Percentiles rank a stretch among this genome's conserved stretches.
These are phyloP conservation scores for Caenorhabditis elegans DNA, from an alignment of 1,140 invertebrate genomes.

Conservation along the genomic window DNA sequence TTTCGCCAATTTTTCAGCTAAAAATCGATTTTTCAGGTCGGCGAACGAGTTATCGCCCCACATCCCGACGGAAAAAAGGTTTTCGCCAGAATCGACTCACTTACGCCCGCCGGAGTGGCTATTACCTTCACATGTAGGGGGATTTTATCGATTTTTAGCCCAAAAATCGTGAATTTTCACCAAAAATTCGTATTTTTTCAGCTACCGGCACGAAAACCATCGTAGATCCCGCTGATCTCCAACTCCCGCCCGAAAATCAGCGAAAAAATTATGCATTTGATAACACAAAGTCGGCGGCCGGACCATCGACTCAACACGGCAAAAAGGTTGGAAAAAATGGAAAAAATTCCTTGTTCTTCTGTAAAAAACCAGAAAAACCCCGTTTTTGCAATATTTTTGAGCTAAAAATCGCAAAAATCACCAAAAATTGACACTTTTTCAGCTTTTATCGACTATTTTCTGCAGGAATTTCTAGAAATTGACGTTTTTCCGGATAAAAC, in stretches of 20 bases:
- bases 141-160: not conserved
- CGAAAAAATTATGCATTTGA: slow-evolving; percentile 41
- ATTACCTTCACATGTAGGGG: slow-evolving; percentile 31
- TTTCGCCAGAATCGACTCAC: slow-evolving; percentile 14
- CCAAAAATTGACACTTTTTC: too few relatives aligned
- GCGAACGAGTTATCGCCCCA: not conserved
- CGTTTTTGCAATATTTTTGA: too few relatives aligned
- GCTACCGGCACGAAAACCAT: slow-evolving; percentile 23
- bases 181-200: not conserved
- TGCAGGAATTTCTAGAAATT: too few relatives aligned
- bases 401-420: too few relatives aligned
- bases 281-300: not conserved
- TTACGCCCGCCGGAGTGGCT: slow-evolving; percentile 8
- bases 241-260: not conserved
- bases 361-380: too few relatives aligned
- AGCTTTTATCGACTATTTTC: too few relatives aligned
- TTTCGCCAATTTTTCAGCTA: not conserved
- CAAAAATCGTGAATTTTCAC: not conserved
- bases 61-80: slow-evolving; percentile 20
- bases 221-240: slow-evolving; percentile 10
- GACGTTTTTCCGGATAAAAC: too few relatives aligned
- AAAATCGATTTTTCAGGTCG: slow-evolving; percentile 27
- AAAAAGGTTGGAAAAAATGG: too few relatives aligned
- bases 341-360: too few relatives aligned
- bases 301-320: slow-evolving; percentile 11